These are phyloP conservation scores for Pinna nobilis DNA, from an alignment of 1,140 invertebrate species.

Conservation along the genomic window DNA sequence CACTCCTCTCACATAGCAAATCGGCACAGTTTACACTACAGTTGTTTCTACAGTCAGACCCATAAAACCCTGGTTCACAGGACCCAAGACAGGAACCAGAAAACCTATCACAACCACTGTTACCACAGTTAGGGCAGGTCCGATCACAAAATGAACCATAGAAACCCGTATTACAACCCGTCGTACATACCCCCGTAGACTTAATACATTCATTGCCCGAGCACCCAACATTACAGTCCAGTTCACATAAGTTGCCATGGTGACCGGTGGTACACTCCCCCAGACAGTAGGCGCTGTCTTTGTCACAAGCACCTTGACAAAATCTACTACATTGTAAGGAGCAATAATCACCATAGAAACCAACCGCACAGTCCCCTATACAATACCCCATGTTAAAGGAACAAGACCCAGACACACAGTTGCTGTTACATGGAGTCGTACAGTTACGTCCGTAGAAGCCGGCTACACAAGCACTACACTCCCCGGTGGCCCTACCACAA, in stretches of 20 bases:
- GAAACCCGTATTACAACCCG: slow-evolving; percentile 18
- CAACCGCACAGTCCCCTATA: neutral
- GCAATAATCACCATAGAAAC: slow-evolving; percentile 42
- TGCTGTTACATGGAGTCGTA: slow-evolving; percentile 24
- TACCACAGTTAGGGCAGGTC: neutral
- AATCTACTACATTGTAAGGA: slow-evolving; percentile 18
- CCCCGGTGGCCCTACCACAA: neutral
- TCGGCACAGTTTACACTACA: slow-evolving; percentile 8
- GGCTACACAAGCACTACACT: slow-evolving; percentile 9
- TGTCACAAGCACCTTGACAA: slow-evolving; percentile 10
- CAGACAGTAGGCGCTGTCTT: slow-evolving; percentile 17
- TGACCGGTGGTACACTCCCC: slow-evolving; percentile 12
- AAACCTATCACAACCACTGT: neutral
- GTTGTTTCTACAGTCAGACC: neutral
- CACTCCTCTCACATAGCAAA: slow-evolving; percentile 27
- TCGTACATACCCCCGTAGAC: slow-evolving; percentile 2
- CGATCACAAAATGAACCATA: slow-evolving; percentile 15
- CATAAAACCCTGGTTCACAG: slow-evolving; percentile 17
- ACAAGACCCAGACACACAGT: slow-evolving; percentile 24
- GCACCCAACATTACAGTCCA: slow-evolving; percentile 20
- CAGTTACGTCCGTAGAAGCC: slow-evolving; percentile 40
- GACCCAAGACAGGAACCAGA: neutral
- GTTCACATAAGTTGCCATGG: slow-evolving; percentile 24
- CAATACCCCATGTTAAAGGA: slow-evolving; percentile 24
- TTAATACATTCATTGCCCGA: neutral